Conservation (phyloP, 2,113 vertebrate species). For the Oplegnathus fasciatus region DNA sequence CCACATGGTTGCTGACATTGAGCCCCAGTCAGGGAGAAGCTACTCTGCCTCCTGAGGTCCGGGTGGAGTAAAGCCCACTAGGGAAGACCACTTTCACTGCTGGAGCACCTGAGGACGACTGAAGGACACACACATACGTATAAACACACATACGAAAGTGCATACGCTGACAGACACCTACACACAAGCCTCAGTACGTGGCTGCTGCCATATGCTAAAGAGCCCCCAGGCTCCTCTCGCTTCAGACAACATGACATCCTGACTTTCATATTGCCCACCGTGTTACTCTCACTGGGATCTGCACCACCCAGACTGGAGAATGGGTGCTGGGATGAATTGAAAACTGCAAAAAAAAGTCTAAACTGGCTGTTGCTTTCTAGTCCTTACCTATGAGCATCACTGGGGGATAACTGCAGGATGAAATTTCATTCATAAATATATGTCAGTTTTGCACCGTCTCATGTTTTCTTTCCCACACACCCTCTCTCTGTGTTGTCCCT, state of each 20-base stretch:
- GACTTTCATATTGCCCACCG: constrained; percentile 55
- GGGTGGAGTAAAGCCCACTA: constrained; percentile 44
- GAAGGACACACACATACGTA: constrained; percentile 61
- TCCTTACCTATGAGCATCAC: neutral
- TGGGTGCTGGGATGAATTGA: neutral
- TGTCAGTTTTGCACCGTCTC: neutral
- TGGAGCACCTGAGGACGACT: constrained; percentile 65
- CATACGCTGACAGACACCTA: constrained; percentile 53
- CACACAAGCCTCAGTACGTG: constrained; percentile 44
- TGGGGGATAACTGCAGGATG: neutral
- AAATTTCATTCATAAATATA: neutral
- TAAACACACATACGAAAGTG: constrained; percentile 16
- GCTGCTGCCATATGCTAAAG: constrained; percentile 72
- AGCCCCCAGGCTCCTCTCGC: constrained; percentile 69
- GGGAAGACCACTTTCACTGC: constrained; percentile 59
- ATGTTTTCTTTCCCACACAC: neutral
- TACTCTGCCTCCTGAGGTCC: constrained; percentile 37
- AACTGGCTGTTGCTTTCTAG: neutral
- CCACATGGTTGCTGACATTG: constrained; percentile 64
- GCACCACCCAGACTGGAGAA: constrained; percentile 1
- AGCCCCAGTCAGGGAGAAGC: constrained; percentile 39
- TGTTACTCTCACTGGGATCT: constrained; percentile 49
- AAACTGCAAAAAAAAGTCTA: constrained; percentile 6
- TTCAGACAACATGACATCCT: constrained; percentile 69
- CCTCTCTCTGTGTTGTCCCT: neutral